Base-by-base conservation (phyloP, 2,888 invertebrate species). In the Drymonia ruficornis region DNA sequence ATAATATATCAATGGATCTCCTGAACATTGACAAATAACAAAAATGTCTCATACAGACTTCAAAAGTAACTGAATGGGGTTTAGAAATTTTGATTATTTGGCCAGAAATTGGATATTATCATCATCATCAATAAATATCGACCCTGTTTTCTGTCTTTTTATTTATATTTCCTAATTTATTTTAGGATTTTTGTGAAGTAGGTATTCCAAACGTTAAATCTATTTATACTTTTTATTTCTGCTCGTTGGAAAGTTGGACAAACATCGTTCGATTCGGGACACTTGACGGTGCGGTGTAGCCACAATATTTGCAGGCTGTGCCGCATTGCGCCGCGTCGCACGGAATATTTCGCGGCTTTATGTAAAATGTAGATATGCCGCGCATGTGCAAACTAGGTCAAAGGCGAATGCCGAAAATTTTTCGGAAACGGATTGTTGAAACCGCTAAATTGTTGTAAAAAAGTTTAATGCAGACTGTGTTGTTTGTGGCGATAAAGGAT, bases 281-380 rank as follows among this genome's bases (percentile, higher is more conserved):
- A 66, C 56, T 65, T 52, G 49, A 23, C 55, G 54, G 23, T 52
- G 59, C 64, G 67, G 61, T 71, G 65, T 72, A 76, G 78, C 77
- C 74, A 76, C 78, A 76, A 74, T 77, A 43, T 79, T 80, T 74
- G 74, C 63, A 42, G 55, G 61, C 34, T 61, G 62, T 78, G 67
- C 74, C 78, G 79, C 79, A 79, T 59, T 79, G 79, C 79, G 79
- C 79, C 67, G 64, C 53, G 56, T 59, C 72, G 72, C 72, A 75
- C 70, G 71, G 68, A 79, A 71, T 75, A 73, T 79, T 78, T 78
- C 75, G 74, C 70, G 72, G 71, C 67, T 75, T 74, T 74, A 67
- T 70, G 61, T 70, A 67, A 71, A 71, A 71, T 71, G 71, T 67
- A 62, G 67, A 71, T 65, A 71, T 62, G 63, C 62, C 61, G 55